Percentiles rank a stretch among this genome's conserved stretches.
These are phyloP conservation scores for Acrocephalus arundinaceus DNA, from an alignment of 2,113 vertebrate species.

Conservation along the genomic window DNA sequence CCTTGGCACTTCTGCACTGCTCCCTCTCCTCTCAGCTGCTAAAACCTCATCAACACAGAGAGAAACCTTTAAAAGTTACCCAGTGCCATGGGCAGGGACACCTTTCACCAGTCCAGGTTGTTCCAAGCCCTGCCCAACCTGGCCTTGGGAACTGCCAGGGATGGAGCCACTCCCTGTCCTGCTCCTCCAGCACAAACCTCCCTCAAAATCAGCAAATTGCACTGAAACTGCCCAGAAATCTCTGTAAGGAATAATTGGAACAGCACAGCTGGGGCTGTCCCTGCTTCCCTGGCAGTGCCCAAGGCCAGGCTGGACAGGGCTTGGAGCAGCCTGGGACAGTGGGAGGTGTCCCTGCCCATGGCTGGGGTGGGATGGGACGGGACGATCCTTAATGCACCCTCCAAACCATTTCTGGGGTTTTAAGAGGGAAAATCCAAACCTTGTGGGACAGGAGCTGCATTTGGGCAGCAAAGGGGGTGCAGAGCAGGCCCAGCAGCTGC, in stretches of 20 bases:
- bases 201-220: background rate
- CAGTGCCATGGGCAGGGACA: background rate
- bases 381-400: background rate
- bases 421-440: background rate
- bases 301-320: background rate
- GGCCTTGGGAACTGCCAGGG: background rate
- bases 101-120: accelerated
- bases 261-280: background rate
- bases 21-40: background rate
- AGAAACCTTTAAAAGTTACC: no score
- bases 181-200: background rate
- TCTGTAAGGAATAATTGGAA: accelerated
- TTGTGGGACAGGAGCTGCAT: background rate
- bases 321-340: background rate
- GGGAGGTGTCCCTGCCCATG: background rate
- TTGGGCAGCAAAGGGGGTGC: background rate
- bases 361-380: background rate
- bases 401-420: background rate
- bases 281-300: background rate
- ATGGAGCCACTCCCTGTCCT: accelerated
- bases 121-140: background rate
- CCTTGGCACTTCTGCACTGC: background rate
- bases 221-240: background rate
- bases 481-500: background rate
- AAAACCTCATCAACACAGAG: background rate